Evolutionary conservation across 1,140 invertebrate genomes (phyloP).

Genomic region (Drosophila littoralis): DNA sequence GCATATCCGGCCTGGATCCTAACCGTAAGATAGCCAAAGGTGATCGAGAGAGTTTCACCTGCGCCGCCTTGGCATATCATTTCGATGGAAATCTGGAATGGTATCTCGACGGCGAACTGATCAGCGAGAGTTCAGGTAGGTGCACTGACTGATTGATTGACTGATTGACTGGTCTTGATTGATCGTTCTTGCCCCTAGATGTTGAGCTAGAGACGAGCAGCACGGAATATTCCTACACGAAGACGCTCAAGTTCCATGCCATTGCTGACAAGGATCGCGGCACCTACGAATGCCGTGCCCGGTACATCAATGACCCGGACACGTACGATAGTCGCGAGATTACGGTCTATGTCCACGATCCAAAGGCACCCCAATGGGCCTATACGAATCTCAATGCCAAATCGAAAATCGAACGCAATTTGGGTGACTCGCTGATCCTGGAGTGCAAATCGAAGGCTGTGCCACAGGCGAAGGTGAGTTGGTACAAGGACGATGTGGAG

Average conservation of each 20-base stretch:
- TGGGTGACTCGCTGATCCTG: constrained; percentile 81
- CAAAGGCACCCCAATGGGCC: constrained; percentile 66
- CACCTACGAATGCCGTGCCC: constrained; percentile 75
- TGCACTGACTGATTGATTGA: background rate
- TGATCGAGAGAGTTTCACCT: constrained; percentile 85
- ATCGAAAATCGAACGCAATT: constrained; percentile 69
- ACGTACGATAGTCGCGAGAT: constrained; percentile 59
- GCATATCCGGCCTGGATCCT: constrained; percentile 58
- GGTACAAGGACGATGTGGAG: constrained; percentile 84
- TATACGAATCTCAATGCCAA: constrained; percentile 68
- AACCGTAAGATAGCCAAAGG: constrained; percentile 84
- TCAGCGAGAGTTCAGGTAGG: constrained; percentile 43
- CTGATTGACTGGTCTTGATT: background rate
- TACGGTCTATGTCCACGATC: constrained; percentile 66
- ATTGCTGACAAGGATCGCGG: constrained; percentile 64
- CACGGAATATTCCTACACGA: constrained; percentile 69
- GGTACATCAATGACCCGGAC: constrained; percentile 34
- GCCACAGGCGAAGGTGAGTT: constrained; percentile 84
- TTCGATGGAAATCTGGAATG: constrained; percentile 85
- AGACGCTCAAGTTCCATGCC: constrained; percentile 56
- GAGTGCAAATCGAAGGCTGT: constrained; percentile 84
- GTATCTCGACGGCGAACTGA: constrained; percentile 62
- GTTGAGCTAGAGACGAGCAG: constrained; percentile 40
- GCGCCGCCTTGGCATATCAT: constrained; percentile 86
- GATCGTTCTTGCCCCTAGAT: constrained; percentile 15